phyloP scores from a whole-genome alignment of 2,888 invertebrate genomes.

The Lasioglossum lativentre region DNA sequence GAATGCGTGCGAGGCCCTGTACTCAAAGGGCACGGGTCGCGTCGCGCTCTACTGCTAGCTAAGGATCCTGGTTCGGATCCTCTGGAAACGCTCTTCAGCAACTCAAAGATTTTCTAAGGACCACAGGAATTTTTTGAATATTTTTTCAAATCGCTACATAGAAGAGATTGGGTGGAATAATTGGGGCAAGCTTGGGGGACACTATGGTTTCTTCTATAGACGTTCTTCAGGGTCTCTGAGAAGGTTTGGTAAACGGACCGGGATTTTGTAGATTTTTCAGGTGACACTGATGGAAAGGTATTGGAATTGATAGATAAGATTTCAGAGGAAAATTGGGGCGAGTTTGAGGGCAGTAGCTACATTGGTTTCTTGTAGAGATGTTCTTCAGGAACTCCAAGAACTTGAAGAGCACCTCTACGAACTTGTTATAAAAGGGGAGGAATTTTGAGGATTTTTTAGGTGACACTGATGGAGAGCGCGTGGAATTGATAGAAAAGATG shows the following conservation, averaged over 20 bases:
- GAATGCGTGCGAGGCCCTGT: not conserved
- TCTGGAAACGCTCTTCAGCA: constrained; percentile 34
- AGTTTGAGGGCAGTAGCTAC: not conserved
- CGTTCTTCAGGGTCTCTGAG: not conserved
- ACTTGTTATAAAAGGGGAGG: not conserved
- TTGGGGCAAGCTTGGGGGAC: not conserved
- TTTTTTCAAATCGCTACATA: not conserved
- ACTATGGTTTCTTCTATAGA: not conserved
- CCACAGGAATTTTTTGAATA: not conserved
- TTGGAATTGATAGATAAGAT: not conserved
- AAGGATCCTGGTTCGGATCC: constrained; percentile 37
- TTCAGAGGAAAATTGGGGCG: not conserved
- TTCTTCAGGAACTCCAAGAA: not conserved
- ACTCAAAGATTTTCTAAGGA: not conserved
- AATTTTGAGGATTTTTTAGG: not conserved
- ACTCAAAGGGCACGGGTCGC: constrained; percentile 30
- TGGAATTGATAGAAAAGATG: not conserved
- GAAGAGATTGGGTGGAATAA: not conserved
- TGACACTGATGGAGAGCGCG: not conserved
- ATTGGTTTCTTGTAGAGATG: not conserved
- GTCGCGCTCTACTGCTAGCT: constrained; percentile 18
- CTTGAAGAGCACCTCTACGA: no score
- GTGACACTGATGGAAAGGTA: not conserved
- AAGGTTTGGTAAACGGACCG: not conserved
- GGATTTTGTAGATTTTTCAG: not conserved